Evolutionary conservation across 2,797 vertebrate species (phyloP).

Genomic region (Silurus lanzhouensis): DNA sequence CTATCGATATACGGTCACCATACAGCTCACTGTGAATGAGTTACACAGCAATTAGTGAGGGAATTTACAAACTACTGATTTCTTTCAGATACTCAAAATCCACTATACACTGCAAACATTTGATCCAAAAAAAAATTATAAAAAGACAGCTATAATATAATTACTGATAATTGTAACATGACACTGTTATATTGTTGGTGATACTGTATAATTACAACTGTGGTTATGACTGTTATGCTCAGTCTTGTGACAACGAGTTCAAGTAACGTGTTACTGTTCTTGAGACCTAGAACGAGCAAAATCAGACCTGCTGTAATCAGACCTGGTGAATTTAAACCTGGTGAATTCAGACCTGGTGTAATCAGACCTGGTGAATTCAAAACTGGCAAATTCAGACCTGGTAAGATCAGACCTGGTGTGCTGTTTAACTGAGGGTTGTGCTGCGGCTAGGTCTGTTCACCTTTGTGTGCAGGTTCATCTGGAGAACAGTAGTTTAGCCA

Average conservation of each 20-base stretch:
- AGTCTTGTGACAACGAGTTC: background rate
- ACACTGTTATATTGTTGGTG: background rate
- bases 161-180: background rate
- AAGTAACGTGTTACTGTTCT: constrained; percentile 20
- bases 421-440: constrained; percentile 26
- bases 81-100: background rate
- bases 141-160: background rate
- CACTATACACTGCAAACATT: too few species aligned
- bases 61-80: background rate
- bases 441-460: constrained; percentile 23
- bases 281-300: constrained; percentile 15
- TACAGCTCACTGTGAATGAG: background rate
- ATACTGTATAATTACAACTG: background rate
- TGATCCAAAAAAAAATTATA: too few species aligned
- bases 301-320: background rate
- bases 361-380: background rate
- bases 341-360: too few species aligned
- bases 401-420: background rate
- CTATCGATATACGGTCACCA: background rate
- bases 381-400: too few species aligned
- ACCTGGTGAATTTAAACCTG: background rate
- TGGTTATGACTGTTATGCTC: background rate
- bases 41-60: too few species aligned
- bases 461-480: constrained; percentile 41
- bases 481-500: constrained; percentile 50